phyloP scores from a whole-genome alignment of 2,888 invertebrate species.

The Taphrorychus bicolor region DNA sequence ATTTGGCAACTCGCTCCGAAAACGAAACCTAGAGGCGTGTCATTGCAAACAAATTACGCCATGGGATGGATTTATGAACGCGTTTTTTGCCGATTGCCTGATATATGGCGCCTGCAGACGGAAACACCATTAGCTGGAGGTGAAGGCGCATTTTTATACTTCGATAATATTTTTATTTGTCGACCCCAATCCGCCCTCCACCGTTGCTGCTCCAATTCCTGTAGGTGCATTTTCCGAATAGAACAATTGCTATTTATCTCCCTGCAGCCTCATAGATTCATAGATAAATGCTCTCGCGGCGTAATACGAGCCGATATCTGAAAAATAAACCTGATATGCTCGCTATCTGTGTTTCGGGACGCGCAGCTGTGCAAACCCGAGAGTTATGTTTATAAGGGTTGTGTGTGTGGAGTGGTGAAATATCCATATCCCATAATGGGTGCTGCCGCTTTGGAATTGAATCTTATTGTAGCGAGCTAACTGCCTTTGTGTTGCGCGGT shows the following conservation, averaged over 20 bases:
- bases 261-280: neutral
- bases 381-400: neutral
- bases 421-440: conserved; percentile 2
- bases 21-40: neutral
- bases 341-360: conserved; percentile 1
- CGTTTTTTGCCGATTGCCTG: conserved; percentile 12
- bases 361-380: conserved; percentile 5
- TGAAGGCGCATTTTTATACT: conserved; percentile 10
- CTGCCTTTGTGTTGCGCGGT: neutral
- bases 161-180: conserved; percentile 5
- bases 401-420: neutral
- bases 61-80: conserved; percentile 13
- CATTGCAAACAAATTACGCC: conserved; percentile 22
- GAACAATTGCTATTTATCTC: conserved; percentile 2
- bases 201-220: neutral
- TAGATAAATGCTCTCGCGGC: neutral
- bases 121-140: conserved; percentile 11
- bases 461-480: neutral
- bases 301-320: neutral
- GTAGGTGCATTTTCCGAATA: neutral
- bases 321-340: conserved; percentile 4
- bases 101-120: neutral
- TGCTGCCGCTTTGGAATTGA: neutral
- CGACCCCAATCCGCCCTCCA: neutral
- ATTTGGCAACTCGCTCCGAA: neutral